Evolutionary conservation across 2,113 vertebrate genomes (phyloP).

Genomic region (Harpagus bidentatus): DNA sequence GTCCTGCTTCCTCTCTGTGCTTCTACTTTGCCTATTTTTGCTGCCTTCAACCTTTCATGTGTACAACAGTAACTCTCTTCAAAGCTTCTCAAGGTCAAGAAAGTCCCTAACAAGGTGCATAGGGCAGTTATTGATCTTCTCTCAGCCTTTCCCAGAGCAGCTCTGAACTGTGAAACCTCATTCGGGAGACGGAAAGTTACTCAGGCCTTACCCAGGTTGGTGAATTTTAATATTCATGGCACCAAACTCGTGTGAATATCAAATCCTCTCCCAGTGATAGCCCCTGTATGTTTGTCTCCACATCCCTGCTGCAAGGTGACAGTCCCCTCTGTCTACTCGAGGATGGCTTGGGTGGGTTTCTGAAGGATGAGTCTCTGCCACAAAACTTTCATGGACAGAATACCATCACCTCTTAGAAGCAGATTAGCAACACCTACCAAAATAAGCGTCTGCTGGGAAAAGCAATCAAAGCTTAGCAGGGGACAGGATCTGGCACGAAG

Average conservation of each 20-base stretch:
- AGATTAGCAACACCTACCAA: background rate
- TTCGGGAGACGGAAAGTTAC: background rate
- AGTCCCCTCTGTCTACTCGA: background rate
- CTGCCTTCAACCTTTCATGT: background rate
- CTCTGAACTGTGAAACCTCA: conserved; percentile 15
- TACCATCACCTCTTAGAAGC: background rate
- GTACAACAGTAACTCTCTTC: background rate
- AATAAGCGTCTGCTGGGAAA: background rate
- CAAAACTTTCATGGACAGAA: background rate
- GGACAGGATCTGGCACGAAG: background rate
- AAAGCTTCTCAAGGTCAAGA: conserved; percentile 43
- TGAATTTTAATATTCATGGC: background rate
- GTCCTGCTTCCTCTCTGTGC: background rate
- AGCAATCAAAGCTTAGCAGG: background rate
- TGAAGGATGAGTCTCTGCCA: background rate
- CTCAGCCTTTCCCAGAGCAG: background rate
- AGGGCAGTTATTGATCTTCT: conserved; percentile 41
- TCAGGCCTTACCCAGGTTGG: background rate
- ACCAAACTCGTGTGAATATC: background rate
- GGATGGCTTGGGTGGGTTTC: background rate
- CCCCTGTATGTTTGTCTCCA: fast-evolving
- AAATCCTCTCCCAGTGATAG: background rate
- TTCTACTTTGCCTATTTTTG: background rate
- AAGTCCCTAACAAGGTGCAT: background rate
- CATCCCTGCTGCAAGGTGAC: background rate